Evolutionary conservation across 2,113 vertebrate species (phyloP), one percentile per base, ranked within the genome.

Genomic region (Fulica atra): DNA sequence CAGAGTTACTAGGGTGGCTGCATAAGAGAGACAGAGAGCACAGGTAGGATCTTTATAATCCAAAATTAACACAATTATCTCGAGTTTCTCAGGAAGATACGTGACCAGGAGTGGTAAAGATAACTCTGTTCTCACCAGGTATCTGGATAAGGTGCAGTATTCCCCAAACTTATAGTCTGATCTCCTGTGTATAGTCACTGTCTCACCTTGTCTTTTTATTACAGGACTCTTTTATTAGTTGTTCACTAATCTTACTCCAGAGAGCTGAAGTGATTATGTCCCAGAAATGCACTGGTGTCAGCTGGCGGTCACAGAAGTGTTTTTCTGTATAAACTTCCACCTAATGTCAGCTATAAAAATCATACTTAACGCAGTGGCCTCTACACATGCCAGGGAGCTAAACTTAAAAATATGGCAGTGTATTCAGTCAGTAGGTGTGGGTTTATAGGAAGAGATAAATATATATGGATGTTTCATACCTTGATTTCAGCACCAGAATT

Each of bases 181-280:
- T 98, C 97, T 97, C 97, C 74, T 87, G 93, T 98, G 90, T 88
- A 89, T 97, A 96, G 95, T 97, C 97, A 71, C 97, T 97, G 95
- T 97, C 97, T 88, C 46, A 69, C 88, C 95, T 97, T 96, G 89
- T 92, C 96, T 95, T 51, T 96, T 97, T 96, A 96, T 98, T 98
- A 72, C 92, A 97, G 96, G 93, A 97, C 95, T 97, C 91, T 97
- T 97, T 98, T 96, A 97, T 98, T 98, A 98, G 96, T 95, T 95
- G 48, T 89, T 97, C 96, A 91, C 96, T 97, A 96, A 98, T 98
- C 86, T 98, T 96, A 87, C 98, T 97, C 96, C 81, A 91, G 97
- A 97, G 97, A 98, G 92, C 60, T 91, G 91, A 89, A 93, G 94
- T 96, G 96, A 96, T 98, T 97, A 92, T 92, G 90, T 96, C 93